Percentiles rank a stretch among this genome's conserved stretches.
Evolutionary conservation across 2,888 invertebrate species (phyloP).

Genomic region (Xestia sexstrigata): DNA sequence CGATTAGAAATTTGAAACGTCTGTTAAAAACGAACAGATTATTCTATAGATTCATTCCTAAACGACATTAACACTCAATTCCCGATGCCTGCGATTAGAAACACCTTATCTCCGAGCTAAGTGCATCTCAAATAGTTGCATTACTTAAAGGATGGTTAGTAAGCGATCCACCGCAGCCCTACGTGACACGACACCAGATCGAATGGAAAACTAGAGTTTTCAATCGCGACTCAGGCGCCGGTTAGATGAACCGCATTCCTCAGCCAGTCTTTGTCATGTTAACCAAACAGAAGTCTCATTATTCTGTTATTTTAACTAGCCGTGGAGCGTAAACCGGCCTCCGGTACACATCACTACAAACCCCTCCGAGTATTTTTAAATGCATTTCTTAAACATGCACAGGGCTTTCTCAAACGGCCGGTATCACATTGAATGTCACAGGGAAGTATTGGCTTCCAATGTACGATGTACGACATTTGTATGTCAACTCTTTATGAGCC

Average conservation of each 20-base stretch:
- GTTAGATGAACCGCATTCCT: constrained; percentile 85
- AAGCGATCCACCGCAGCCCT: constrained; percentile 60
- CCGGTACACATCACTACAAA: constrained; percentile 44
- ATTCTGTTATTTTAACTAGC: constrained; percentile 89
- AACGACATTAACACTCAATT: constrained; percentile 21
- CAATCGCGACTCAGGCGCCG: constrained; percentile 80
- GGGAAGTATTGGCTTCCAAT: constrained; percentile 56
- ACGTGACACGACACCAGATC: constrained; percentile 85
- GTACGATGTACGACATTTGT: constrained; percentile 30
- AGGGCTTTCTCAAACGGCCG: constrained; percentile 50
- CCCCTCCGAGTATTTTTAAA: constrained; percentile 48
- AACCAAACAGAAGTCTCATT: constrained; percentile 87
- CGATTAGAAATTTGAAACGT: background rate
- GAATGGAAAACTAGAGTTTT: constrained; percentile 81
- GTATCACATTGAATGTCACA: constrained; percentile 36
- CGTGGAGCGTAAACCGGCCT: constrained; percentile 71
- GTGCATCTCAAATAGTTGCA: constrained; percentile 63
- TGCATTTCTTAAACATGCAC: constrained; percentile 51
- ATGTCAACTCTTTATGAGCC: constrained; percentile 51
- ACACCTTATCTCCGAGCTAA: constrained; percentile 54
- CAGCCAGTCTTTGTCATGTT: constrained; percentile 86
- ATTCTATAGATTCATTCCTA: constrained; percentile 38
- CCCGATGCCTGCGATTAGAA: constrained; percentile 44
- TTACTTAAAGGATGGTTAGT: constrained; percentile 69
- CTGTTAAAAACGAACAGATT: background rate